phyloP scores from a whole-genome alignment of 2,888 invertebrate species.

The Schizotus pectinicornis region DNA sequence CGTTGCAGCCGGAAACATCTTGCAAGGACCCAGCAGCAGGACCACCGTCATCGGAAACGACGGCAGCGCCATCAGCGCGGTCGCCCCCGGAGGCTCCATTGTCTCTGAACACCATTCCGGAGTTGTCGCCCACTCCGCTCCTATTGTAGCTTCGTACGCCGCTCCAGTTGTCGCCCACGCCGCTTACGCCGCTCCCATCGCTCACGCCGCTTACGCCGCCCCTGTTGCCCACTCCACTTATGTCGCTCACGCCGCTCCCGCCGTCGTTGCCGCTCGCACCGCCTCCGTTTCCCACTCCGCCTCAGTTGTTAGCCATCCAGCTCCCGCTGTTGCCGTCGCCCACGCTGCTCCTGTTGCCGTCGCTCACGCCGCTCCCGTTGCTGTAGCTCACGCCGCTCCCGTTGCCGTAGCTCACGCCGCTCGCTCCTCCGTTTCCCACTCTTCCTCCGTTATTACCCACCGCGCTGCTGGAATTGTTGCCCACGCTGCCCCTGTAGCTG shows the following conservation, averaged over 20 bases:
- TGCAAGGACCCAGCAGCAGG: conserved; percentile 48
- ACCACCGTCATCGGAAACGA: conserved; percentile 44
- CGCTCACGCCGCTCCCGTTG: too few relatives aligned
- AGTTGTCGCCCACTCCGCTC: conserved; percentile 34
- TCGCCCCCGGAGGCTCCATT: conserved; percentile 37
- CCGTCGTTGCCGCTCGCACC: background rate
- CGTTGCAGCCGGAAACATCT: conserved; percentile 22
- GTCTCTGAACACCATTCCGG: conserved; percentile 35
- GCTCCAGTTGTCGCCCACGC: conserved; percentile 21
- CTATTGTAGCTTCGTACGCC: conserved; percentile 19
- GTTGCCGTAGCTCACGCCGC: too few relatives aligned
- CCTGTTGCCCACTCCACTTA: conserved; percentile 1
- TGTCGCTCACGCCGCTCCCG: conserved; percentile 25
- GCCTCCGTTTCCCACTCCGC: too few relatives aligned
- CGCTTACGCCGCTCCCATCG: conserved; percentile 15
- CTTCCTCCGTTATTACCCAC: too few relatives aligned
- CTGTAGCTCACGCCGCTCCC: too few relatives aligned
- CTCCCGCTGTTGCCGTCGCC: too few relatives aligned
- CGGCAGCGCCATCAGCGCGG: conserved; percentile 39
- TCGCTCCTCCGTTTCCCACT: too few relatives aligned
- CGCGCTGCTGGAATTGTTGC: too few relatives aligned
- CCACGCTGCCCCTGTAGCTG: too few relatives aligned
- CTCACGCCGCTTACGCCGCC: conserved; percentile 5
- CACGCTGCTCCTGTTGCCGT: background rate
- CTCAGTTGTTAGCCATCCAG: too few relatives aligned